These are phyloP conservation scores for Rhinichthys klamathensis DNA, from an alignment of 2,113 vertebrate species.

Conservation along the genomic window DNA sequence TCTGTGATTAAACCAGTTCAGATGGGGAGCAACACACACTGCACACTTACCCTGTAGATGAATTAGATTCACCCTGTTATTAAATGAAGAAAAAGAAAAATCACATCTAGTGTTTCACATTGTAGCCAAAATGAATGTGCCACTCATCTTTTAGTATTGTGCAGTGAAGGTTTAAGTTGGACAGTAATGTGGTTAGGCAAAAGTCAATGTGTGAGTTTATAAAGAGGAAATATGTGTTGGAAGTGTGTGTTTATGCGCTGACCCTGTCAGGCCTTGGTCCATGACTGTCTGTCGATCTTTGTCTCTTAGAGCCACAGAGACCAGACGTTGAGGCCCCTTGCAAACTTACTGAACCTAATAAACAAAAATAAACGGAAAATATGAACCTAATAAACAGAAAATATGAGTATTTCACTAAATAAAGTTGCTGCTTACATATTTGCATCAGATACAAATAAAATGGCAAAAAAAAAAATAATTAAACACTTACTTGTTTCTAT, in stretches of 20 bases:
- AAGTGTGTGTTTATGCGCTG: background rate
- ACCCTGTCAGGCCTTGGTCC: background rate
- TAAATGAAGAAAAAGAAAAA: background rate
- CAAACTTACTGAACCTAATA: background rate
- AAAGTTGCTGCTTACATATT: background rate
- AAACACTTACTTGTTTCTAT: conserved; percentile 52
- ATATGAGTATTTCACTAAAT: background rate
- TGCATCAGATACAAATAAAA: background rate
- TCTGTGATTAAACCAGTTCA: background rate
- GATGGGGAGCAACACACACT: background rate
- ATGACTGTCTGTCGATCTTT: background rate
- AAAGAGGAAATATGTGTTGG: background rate
- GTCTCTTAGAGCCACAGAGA: no score
- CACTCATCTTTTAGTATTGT: background rate
- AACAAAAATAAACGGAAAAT: background rate
- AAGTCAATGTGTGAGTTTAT: background rate
- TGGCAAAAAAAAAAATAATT: no score
- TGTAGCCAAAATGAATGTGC: background rate
- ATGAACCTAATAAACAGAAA: background rate
- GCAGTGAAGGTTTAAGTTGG: background rate
- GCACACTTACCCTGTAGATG: conserved; percentile 24
- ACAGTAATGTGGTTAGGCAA: background rate
- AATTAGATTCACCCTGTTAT: conserved; percentile 25
- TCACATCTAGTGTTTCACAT: background rate
- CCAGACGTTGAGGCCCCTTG: no score